phyloP scores from a whole-genome alignment of 2,888 invertebrate species.

The Parnassius orleans region DNA sequence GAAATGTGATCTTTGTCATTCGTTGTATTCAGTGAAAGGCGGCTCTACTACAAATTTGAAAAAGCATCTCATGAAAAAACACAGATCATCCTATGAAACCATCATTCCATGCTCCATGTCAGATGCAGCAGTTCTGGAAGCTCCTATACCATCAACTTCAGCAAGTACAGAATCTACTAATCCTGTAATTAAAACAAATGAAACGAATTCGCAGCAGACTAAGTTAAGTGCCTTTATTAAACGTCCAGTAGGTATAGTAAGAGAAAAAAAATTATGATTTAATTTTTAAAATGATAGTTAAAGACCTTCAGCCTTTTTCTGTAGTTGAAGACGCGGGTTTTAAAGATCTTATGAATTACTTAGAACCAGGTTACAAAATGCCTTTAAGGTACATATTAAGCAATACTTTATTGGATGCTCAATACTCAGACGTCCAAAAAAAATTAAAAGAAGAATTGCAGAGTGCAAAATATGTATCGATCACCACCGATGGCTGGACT shows the following conservation, averaged over 20 bases:
- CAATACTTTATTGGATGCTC: conserved; percentile 33
- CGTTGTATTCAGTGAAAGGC: too few species aligned
- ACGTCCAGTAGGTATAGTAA: conserved; percentile 30
- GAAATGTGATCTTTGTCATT: too few species aligned
- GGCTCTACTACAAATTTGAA: too few species aligned
- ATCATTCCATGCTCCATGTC: too few species aligned
- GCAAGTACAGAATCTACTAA: too few species aligned
- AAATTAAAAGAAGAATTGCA: conserved; percentile 32
- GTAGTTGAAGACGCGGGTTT: conserved; percentile 35
- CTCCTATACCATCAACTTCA: too few species aligned
- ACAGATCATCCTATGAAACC: too few species aligned
- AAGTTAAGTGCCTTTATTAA: conserved; percentile 31
- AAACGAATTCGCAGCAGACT: too few species aligned
- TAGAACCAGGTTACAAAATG: conserved; percentile 36
- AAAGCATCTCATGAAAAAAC: too few species aligned
- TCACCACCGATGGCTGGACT: conserved; percentile 33
- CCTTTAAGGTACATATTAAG: conserved; percentile 34
- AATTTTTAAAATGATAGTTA: conserved; percentile 33
- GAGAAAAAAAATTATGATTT: conserved; percentile 34
- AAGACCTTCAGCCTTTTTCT: conserved; percentile 35
- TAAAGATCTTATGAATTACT: conserved; percentile 33
- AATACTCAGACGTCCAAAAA: conserved; percentile 29
- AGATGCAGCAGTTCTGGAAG: too few species aligned
- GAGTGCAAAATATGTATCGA: conserved; percentile 32
- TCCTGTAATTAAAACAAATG: too few species aligned